Evolutionary conservation across 2,797 vertebrate species (phyloP), one percentile per base, ranked within the genome.

Genomic region (Setipinna tenuifilis): DNA sequence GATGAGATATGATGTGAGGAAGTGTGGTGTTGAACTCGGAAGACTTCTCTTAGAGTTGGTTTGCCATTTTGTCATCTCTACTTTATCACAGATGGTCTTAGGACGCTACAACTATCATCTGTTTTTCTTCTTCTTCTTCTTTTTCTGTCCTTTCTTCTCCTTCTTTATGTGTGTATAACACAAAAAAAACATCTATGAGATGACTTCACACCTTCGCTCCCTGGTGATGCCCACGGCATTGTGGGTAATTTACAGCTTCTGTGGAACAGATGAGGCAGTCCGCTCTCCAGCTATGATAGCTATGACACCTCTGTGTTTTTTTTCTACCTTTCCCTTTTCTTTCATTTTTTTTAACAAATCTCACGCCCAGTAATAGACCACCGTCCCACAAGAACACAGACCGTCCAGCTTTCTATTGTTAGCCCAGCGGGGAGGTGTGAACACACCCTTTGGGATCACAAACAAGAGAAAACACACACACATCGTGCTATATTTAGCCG

Each of bases 211-310:
- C 94, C 90, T 90, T 88, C 88, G 86, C 83, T 88, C 90, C 88
- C 84, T 86, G 91, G 83, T 87, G 90, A 87, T 89, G 57, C 31
- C 71, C 62, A n/a, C 80, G 81, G 88, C 89, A 89, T 88, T 90
- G 90, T 19, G 88, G 91, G 91, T 94, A 90, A 95, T 95, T 95
- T 95, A 91, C 93, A 95, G 94, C 92, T 93, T 92, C 80, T 62
- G 86, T 89, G 89, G 88, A 93, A 89, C 93, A 95, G 93, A 95
- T 94, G 93, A 93, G 93, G 89, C 92, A 88, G 88, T 80, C 17
- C 19, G 59, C 86, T 68, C 25, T 86, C 85, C 81, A 50, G n/a
- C 87, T 90, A 86, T 89, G 90, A 84, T 88, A 90, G 89, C 92
- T 90, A 85, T 88, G 89, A 87, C 81, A 19, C 81, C 88, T 92